Base-by-base conservation (phyloP, 53 echinoderm and acorn worm species). In the Astropecten irregularis region DNA sequence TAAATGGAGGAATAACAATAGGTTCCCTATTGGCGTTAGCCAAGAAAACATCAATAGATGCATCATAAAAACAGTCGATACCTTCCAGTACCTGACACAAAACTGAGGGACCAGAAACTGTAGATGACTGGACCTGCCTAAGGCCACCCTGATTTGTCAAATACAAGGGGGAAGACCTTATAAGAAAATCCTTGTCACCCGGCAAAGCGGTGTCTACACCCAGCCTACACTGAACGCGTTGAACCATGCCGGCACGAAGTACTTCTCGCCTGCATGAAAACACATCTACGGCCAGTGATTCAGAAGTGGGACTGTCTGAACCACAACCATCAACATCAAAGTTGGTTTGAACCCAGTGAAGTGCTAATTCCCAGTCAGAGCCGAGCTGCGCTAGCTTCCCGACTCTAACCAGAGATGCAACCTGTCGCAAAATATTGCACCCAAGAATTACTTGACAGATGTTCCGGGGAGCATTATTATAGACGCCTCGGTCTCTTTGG, bases 331-430 rank as follows among this genome's bases (percentile, higher is more conserved):
- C 22, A 19, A 1, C 66, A 2, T 38, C 21, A 14, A 11, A 38
- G 4, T 16, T 22, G 23, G 40, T 14, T 40, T 3, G 66, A 2
- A 66, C 19, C 66, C 39, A 66, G 19, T 40, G 40, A 14, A 66
- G 66, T 40, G 66, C 66, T 21, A 66, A 40, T 11, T 66, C 66
- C 66, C 66, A 66, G 23, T 66, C 39, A 11, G 66, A 40, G 40
- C 40, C 66, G 3, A 66, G 6, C 23, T 39, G 66, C 40, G 23
- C 21, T 21, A 40, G 32, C 0, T 25, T 25, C 39, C 37, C 18
- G 19, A n/a, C 23, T 16, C 40, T 21, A 18, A 66, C 19, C 11
- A 20, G 4, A 1, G 40, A 40, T 21, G 66, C 66, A 20, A 66
- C n/a, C 2, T 18, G 64, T 27, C 35, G 64, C 64, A 64, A 64